A percentile compares a stretch with the other conserved stretches of the same genome.
Evolutionary conservation across 2,113 vertebrate genomes (phyloP).

Genomic region (Odontesthes bonariensis): DNA sequence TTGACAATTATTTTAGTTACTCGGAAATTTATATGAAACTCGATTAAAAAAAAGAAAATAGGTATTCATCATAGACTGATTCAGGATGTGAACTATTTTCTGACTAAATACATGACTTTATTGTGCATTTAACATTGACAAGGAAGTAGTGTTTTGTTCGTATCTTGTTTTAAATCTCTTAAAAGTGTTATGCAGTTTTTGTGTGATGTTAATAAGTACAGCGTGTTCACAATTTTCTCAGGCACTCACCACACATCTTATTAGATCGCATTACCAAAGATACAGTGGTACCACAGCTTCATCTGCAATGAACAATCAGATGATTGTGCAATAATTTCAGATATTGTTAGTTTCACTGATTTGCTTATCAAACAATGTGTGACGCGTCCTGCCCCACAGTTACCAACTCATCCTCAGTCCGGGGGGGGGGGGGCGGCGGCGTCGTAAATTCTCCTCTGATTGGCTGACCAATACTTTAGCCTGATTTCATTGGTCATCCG

Average conservation of each 20-base stretch:
- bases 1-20: no score
- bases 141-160: not conserved
- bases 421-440: constrained; percentile 1
- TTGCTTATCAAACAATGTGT: constrained; percentile 49
- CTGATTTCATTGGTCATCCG: constrained; percentile 45
- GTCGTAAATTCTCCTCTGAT: constrained; percentile 46
- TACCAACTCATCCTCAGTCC: constrained; percentile 57
- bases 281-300: not conserved
- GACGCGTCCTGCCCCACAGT: constrained; percentile 72
- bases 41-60: no score
- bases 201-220: constrained; percentile 38
- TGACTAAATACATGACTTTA: no score
- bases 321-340: constrained; percentile 16
- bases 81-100: no score
- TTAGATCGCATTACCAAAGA: not conserved
- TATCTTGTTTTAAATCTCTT: not conserved
- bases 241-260: not conserved
- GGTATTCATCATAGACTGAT: no score
- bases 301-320: not conserved
- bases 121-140: not conserved
- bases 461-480: constrained; percentile 36
- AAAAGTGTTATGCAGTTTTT: not conserved
- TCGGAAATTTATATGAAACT: no score
- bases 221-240: constrained; percentile 13
- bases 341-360: constrained; percentile 10